Base-by-base conservation (phyloP, 1,140 invertebrate species). In the Heliconius hewitsoni region DNA sequence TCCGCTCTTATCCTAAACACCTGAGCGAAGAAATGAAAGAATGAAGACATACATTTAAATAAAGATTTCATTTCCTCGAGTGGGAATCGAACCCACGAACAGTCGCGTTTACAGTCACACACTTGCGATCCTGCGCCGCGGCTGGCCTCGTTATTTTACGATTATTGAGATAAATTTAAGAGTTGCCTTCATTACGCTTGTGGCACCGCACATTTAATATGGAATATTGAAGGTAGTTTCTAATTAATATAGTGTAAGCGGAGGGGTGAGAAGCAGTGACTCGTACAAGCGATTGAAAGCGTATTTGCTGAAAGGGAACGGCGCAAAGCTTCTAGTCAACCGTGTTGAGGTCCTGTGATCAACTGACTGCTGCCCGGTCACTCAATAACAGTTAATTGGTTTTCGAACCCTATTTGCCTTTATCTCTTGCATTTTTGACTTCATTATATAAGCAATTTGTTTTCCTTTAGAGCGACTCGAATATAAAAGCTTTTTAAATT, bases 351-450 rank as follows among this genome's bases (percentile, higher is more conserved):
- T 85, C 85, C 85, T 79, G 76, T 84, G 82, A 90, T 86, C 83
- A 84, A 89, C 85, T 88, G 89, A 89, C 89, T 90, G 78, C 89
- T 90, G 81, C 71, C 81, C 86, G 84, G 87, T 88, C 86, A 89
- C 86, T 88, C 87, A 86, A 88, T 90, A 88, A 76, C 57, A 70
- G 73, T 78, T 78, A 81, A 81, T 78, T 78, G 77, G 57, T 81
- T 78, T 81, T 72, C 77, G 78, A 79, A 70, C 77, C 57, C 55
- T 74, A 73, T 78, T 78, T 74, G 71, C 42, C 71, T 76, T 57
- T 46, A 78, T 74, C 77, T 50, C 37, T 46, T 74, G 73, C 57
- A 46, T 78, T 74, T 74, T 77, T 55, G 27, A 52, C 66, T 74
- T 71, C 37, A 71, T 71, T 71, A 71, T 37, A n/a, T 66, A 66